Evolutionary conservation across 2,888 invertebrate genomes (phyloP).

Genomic region (Encarsia formosa): DNA sequence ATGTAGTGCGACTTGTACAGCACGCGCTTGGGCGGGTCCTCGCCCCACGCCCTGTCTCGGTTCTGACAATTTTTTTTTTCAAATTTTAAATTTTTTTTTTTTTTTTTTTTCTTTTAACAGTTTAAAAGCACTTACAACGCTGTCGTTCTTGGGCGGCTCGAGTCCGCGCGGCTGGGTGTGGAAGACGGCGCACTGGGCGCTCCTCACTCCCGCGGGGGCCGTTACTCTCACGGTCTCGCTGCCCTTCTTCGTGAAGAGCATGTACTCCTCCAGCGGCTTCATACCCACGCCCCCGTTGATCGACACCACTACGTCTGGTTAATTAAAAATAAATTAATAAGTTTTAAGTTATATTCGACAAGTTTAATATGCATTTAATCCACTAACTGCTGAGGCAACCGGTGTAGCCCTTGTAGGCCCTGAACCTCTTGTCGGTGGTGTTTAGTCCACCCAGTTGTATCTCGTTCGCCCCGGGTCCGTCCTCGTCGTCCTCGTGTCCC

Average conservation of each 20-base stretch:
- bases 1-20: constrained; percentile 73
- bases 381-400: constrained; percentile 85
- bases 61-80: constrained; percentile 54
- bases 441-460: constrained; percentile 85
- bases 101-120: too few species aligned
- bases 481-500: constrained; percentile 36
- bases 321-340: not conserved
- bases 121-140: constrained; percentile 49
- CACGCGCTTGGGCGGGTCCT: constrained; percentile 74
- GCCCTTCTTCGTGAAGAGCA: constrained; percentile 82
- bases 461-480: constrained; percentile 63
- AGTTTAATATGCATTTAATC: not conserved
- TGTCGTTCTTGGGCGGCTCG: constrained; percentile 52
- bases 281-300: constrained; percentile 67
- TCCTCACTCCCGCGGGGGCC: constrained; percentile 74
- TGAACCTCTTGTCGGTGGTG: constrained; percentile 76
- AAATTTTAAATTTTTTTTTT: too few species aligned
- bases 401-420: constrained; percentile 80
- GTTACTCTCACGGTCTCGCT: constrained; percentile 83
- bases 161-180: constrained; percentile 45
- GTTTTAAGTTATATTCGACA: not conserved
- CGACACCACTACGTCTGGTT: constrained; percentile 77
- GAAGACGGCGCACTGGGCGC: constrained; percentile 81
- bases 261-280: constrained; percentile 87
- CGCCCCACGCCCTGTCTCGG: constrained; percentile 77